phyloP scores from a whole-genome alignment of 2,797 vertebrate genomes.

The Aplochiton taeniatus region DNA sequence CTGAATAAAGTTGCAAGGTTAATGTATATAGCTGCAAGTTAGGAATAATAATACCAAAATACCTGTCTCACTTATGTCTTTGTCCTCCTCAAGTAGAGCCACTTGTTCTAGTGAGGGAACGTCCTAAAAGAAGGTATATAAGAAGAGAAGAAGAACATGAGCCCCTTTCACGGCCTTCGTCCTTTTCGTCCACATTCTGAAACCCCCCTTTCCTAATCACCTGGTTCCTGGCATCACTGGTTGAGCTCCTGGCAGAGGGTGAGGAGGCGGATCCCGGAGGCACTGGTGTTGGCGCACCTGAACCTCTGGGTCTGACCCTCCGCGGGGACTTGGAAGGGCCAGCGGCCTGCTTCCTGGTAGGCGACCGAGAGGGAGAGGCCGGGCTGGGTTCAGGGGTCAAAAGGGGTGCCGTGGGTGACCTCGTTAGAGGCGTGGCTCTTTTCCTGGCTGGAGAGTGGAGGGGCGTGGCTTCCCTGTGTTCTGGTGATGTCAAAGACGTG shows the following conservation, averaged over 20 bases:
- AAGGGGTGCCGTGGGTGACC: conserved; percentile 25
- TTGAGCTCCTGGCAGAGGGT: conserved; percentile 37
- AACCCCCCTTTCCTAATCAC: conserved; percentile 36
- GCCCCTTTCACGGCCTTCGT: neutral
- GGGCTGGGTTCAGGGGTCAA: conserved; percentile 31
- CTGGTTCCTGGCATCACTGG: conserved; percentile 38
- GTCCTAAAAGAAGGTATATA: conserved; percentile 18
- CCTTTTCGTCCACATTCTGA: neutral
- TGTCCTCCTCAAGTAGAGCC: conserved; percentile 46
- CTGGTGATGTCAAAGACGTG: conserved; percentile 8
- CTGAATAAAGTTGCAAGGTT: no score
- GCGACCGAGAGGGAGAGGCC: conserved; percentile 7
- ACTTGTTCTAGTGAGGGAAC: conserved; percentile 42
- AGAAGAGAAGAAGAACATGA: neutral
- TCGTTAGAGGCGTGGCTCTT: conserved; percentile 34
- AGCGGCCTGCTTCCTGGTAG: conserved; percentile 28
- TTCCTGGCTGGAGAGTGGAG: conserved; percentile 36
- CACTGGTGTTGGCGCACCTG: neutral
- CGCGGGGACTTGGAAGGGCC: conserved; percentile 34
- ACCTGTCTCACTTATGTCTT: conserved; percentile 49
- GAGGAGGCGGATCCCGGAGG: conserved; percentile 12
- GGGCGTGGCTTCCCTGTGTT: conserved; percentile 1
- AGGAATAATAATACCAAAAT: neutral
- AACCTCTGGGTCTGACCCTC: conserved; percentile 30
- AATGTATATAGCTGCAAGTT: no score